Evolutionary conservation across 2,888 invertebrate species (phyloP).

Genomic region (Bursaphelenchus okinawaensis): DNA sequence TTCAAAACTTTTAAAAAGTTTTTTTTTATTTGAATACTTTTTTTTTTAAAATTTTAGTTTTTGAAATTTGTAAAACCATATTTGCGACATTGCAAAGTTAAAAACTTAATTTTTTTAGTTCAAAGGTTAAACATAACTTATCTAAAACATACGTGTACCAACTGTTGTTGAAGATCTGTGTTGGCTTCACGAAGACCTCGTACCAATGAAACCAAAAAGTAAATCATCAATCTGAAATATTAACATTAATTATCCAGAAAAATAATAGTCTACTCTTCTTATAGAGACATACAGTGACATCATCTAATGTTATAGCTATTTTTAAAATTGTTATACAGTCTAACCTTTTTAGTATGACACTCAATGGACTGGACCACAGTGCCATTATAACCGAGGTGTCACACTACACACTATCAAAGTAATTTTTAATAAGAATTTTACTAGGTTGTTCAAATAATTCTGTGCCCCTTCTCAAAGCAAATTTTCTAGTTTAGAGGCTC

Average conservation of each 20-base stretch:
- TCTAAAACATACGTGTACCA: conserved; percentile 50
- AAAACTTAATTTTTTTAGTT: too few species aligned
- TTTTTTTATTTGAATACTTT: not conserved
- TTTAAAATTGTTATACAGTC: not conserved
- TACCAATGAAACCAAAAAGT: conserved; percentile 84
- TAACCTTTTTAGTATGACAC: conserved; percentile 7
- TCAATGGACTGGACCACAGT: too few species aligned
- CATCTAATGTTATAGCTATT: too few species aligned
- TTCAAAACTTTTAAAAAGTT: not conserved
- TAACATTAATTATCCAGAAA: not conserved
- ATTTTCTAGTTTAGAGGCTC: too few species aligned
- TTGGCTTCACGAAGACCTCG: conserved; percentile 86
- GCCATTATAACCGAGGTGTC: too few species aligned
- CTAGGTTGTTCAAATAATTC: too few species aligned
- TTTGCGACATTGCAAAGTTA: too few species aligned
- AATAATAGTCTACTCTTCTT: too few species aligned
- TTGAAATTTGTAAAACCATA: conserved; percentile 2
- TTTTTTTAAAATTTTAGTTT: conserved; percentile 10
- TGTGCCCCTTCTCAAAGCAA: too few species aligned
- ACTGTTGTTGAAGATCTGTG: conserved; percentile 72
- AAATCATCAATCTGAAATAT: conserved; percentile 71
- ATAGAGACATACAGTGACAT: too few species aligned
- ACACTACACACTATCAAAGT: too few species aligned
- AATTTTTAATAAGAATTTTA: too few species aligned
- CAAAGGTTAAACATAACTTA: conserved; percentile 7